Evolutionary conservation across 2,888 invertebrate species (phyloP).

Genomic region (Luperina nickerlii): DNA sequence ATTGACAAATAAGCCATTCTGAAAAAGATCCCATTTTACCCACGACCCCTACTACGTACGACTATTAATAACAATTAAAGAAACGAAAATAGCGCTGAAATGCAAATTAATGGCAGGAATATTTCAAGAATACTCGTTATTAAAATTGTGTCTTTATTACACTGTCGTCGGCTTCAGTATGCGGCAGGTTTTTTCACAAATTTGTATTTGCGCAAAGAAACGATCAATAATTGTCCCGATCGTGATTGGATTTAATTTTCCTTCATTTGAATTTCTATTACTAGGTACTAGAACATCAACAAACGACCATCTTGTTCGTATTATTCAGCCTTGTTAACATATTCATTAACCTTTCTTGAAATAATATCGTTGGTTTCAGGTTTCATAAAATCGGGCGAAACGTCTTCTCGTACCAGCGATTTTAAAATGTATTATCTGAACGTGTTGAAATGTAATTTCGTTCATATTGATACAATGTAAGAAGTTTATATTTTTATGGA

Average conservation of each 20-base stretch:
- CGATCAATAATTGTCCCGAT: conserved; percentile 26
- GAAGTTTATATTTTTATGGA: conserved; percentile 66
- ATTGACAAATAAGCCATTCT: conserved; percentile 87
- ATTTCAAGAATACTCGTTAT: conserved; percentile 60
- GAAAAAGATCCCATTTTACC: conserved; percentile 84
- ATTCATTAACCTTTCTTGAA: conserved; percentile 26
- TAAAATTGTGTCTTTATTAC: conserved; percentile 61
- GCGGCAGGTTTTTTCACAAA: conserved; percentile 3
- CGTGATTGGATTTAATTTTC: conserved; percentile 39
- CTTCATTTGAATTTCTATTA: conserved; percentile 40
- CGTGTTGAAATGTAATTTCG: conserved; percentile 55
- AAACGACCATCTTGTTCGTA: conserved; percentile 21
- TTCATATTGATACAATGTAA: conserved; percentile 64
- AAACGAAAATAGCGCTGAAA: conserved; percentile 61
- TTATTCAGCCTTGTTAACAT: conserved; percentile 25
- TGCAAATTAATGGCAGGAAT: conserved; percentile 67
- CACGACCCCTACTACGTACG: conserved; percentile 79
- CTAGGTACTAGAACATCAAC: conserved; percentile 21
- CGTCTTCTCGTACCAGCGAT: conserved; percentile 16
- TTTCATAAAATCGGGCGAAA: conserved; percentile 29
- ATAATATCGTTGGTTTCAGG: conserved; percentile 22
- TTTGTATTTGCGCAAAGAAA: conserved; percentile 31
- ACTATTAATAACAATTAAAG: conserved; percentile 74
- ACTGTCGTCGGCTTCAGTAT: conserved; percentile 21
- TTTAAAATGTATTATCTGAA: conserved; percentile 55